phyloP scores from a whole-genome alignment of 2,888 invertebrate species.

The Agriopis marginaria region DNA sequence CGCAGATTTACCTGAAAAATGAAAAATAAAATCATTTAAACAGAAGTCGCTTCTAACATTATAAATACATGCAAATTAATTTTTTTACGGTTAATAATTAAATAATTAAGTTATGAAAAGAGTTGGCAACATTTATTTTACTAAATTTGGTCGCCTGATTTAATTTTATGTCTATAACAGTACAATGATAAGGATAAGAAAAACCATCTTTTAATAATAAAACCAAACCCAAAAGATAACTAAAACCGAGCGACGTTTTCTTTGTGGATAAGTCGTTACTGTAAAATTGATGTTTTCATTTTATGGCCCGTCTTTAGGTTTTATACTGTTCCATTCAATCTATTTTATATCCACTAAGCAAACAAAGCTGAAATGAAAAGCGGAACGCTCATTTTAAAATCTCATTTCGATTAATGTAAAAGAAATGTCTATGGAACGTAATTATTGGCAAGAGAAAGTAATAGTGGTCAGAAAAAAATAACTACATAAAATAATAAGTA shows the following conservation, averaged over 20 bases:
- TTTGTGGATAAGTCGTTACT: conserved; percentile 43
- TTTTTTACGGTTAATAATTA: too few species aligned
- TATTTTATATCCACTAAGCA: conserved; percentile 42
- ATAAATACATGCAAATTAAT: too few species aligned
- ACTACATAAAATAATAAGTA: neutral
- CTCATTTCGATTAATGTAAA: conserved; percentile 4
- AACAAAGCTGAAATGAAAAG: conserved; percentile 39
- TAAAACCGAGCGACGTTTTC: conserved; percentile 27
- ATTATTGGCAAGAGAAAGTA: neutral
- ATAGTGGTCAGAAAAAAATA: neutral
- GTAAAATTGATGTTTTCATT: conserved; percentile 44
- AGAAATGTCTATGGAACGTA: neutral
- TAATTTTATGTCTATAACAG: too few species aligned
- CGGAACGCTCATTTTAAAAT: conserved; percentile 14
- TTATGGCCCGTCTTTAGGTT: conserved; percentile 46
- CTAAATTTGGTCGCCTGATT: too few species aligned
- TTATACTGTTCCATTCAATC: conserved; percentile 47
- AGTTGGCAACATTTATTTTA: too few species aligned
- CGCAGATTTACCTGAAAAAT: conserved; percentile 8
- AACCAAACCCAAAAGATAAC: conserved; percentile 16
- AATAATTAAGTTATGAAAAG: too few species aligned
- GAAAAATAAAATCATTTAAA: neutral
- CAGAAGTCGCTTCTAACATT: neutral
- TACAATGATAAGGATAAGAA: conserved; percentile 9
- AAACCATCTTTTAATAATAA: conserved; percentile 21